Base-by-base conservation (phyloP, 2,888 invertebrate species). In the Chromoteleia sp. region DNA sequence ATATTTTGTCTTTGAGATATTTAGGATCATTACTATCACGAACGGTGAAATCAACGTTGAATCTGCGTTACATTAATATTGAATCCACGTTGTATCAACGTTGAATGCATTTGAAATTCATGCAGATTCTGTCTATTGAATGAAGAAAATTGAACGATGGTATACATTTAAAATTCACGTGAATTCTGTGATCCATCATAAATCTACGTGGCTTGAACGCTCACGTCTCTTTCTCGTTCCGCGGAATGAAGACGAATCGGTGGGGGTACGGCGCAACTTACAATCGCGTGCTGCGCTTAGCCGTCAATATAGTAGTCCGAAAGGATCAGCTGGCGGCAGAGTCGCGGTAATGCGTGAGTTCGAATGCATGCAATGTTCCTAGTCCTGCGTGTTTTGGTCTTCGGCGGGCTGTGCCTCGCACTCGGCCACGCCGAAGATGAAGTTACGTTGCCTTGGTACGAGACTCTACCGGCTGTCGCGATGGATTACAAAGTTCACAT, bases 401-500 rank as follows among this genome's bases (percentile, higher is more conserved):
- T 85, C 52, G 59, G 81, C 58, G 83, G 82, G n/a, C 48, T 82
- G 21, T 70, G 59, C 15, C 59, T 83, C 10, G 63, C 85, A 15
- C 59, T 85, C 7, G 83, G 71, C 25, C 74, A 83, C 29, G 83
- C 83, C 30, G 77, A 84, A 33, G 80, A 84, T 14, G 88, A 94
- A 83, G 91, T 94, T 10, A 93, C 94, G 36, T 93, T 94, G 86
- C 96, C 96, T 90, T 97, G 96, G 96, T 97, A 97, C 91, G 97
- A 97, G 92, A 95, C 95, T 85, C 92, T 97, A 71, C 98, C 98
- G 8, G 98, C 98, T 7, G 97, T 98, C 30, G 97, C 97, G 0
- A 97, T 98, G 96, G 98, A 98, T 90, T 98, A 98, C 91, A 98
- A 98, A 93, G 96, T 98, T 33, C 97, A 98, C 92, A 95, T 98